phyloP scores from a whole-genome alignment of 2,797 vertebrate species.

The Gorsachius magnificus region DNA sequence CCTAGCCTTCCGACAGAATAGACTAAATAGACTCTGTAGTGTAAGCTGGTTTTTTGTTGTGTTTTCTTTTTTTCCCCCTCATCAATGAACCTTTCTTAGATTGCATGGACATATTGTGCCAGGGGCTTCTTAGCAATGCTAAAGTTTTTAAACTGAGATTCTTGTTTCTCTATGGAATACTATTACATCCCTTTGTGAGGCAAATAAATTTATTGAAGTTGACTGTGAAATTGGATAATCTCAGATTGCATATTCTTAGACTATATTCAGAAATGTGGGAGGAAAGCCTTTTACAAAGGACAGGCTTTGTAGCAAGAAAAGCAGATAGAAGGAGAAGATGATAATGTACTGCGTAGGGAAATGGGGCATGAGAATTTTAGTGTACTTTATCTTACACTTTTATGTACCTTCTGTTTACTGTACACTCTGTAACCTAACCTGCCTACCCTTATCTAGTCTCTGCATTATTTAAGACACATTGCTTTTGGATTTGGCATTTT shows the following conservation, averaged over 20 bases:
- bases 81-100: not conserved
- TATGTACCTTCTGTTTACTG: not conserved
- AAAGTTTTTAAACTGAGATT: not conserved
- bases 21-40: not conserved
- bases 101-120: not conserved
- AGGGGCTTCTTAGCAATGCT: not conserved
- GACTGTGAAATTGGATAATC: constrained; percentile 25
- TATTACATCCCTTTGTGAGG: not conserved
- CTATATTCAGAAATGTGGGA: not conserved
- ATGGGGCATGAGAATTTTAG: not conserved
- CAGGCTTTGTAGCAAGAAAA: not conserved
- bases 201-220: not conserved
- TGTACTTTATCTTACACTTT: not conserved
- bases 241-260: not conserved
- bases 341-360: not conserved
- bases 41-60: not conserved
- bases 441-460: not conserved
- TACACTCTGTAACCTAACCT: not conserved
- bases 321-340: not conserved
- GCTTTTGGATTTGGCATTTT: constrained; percentile 3
- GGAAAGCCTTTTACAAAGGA: not conserved
- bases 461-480: not conserved
- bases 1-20: not conserved
- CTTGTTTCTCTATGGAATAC: not conserved
- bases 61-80: not conserved